Base-by-base conservation (phyloP, 1,140 invertebrate genomes). In the Microvelia longipes region DNA sequence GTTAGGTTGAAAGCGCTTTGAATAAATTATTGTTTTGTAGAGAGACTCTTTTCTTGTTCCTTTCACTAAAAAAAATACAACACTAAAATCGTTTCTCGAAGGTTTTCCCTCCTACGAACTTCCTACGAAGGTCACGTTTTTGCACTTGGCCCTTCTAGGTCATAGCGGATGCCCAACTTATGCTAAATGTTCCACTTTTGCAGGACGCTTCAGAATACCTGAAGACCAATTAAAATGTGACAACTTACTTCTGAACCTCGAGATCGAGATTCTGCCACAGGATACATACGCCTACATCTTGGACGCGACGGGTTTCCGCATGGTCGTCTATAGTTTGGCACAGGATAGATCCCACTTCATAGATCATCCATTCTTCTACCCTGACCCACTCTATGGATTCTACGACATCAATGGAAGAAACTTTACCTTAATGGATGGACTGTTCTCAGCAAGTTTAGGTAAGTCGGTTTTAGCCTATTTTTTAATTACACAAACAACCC, bases 341-440 rank as follows among this genome's bases (percentile, higher is more conserved):
- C 63, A 69, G 13, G 68, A 73, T 28, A 65, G 68, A n/a, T 67
- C 68, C 29, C 70, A 72, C 70, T 30, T 64, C 1, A 28, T 71
- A 13, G 35, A 69, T 26, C 68, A 70, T 61, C 70, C 70, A 0
- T 68, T 70, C 61, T 75, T 75, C 69, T 73, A 71, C 61, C 74
- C 74, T 1, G 68, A 73, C 67, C 74, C 74, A 19, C 26, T 60
- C 1, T 68, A 29, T 24, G 69, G 73, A 0, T 66, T 71, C 24
- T 75, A 70, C 66, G 63, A 73, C 25, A 62, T 73, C n/a, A 72
- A 69, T 13, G 70, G 70, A 19, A 30, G 61, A 1, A 69, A 69
- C 28, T 73, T 73, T 64, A 71, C 71, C 15, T 68, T 72, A 24
- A 73, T 66, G 66, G 73, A 74, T 70, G 73, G 73, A 15, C 14